Evolutionary conservation across 2,888 invertebrate genomes (phyloP), one percentile per base, ranked within the genome.

Genomic region (Drosophila acutilabella): DNA sequence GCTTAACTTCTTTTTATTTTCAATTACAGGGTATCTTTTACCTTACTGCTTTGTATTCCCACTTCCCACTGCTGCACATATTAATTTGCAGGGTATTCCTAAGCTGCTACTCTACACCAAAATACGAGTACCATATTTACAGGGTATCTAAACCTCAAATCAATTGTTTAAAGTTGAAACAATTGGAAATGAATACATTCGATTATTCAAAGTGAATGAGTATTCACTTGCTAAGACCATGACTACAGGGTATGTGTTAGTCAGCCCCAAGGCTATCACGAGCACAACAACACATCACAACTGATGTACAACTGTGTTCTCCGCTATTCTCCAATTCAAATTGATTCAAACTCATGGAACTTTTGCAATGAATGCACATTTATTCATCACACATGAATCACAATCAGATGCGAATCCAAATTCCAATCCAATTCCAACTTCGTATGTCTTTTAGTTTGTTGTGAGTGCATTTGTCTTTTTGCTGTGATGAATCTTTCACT

Each of bases 301-400:
- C 4, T 56, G 36, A n/a, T 56, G 42, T 33, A 16, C 33, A 50
- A 36, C 36, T 50, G 50, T 50, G 50, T n/a, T 36, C 4, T 33
- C 18, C 13, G 30, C 48, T 18, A 13, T 18, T 48, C 26, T 13
- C 30, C 11, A 38, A 47, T 48, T 36, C 38, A 42, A 54, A 30
- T 42, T 30, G 53, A 30, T 53, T 53, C 41, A 53, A 53, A 41
- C 8, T 53, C 26, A 7, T 41, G 26, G 7, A 41, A 47, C 26
- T 18, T 16, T 23, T 18, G 40, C 51, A 11, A 59, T 42, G 18
- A 30, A 59, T 59, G 59, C 51, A 20, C 54, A 41, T 59, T 41
- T 59, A 59, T 59, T 52, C 42, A 42, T 18, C 14, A 13, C 52
- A 59, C 18, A 41, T 59, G 59, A 59, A 59, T 59, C 59, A 59